Base-by-base conservation (phyloP, 2,113 vertebrate genomes). In the Misgurnus mizolepis region DNA sequence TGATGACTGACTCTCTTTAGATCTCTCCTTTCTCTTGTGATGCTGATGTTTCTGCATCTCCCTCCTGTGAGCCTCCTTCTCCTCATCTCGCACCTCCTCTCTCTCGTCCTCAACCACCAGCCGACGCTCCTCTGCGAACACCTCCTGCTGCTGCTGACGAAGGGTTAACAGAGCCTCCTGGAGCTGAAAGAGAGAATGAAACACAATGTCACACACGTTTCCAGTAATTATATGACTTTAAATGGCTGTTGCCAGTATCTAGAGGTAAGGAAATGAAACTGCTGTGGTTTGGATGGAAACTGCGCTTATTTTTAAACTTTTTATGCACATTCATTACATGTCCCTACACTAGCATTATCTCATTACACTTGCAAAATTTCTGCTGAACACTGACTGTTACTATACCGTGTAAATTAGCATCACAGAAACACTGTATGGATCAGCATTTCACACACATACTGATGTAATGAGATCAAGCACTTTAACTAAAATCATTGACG, bases 131-230 rank as follows among this genome's bases (percentile, higher is more conserved):
- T 95, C 94, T 82, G 94, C 93, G 80, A 96, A 87, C 82, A 95
- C 91, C 90, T 96, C 95, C 91, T 95, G 95, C 81, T 96, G 94
- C 70, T 95, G 94, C 70, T 95, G 94, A 87, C 95, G 94, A 86
- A 96, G 93, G 87, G 94, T 93, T 87, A 96, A 89, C 84, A 95
- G 91, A 91, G 95, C 95, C 93, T 96, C 94, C 94, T 96, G 95
- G 90, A 95, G 93, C 95, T 95, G 93, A 84, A 88, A 85, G 88
- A 88, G 90, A 14, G 43, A 76, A 50, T 34, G 1, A 34, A 34
- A 34, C 27, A 34, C 27, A 34, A 34, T 34, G 27, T 34, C 27
- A 34, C 22, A 22, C 22, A 22, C 27, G 27, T 34, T 34, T 34
- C 27, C 27, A 34, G 27, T 34, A 34, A 34, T 34, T 34, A 34